A percentile compares a stretch with the other conserved stretches of the same genome.
Evolutionary conservation across 2,797 vertebrate genomes (phyloP).

Genomic region (Phrynocephalus vlangalii): DNA sequence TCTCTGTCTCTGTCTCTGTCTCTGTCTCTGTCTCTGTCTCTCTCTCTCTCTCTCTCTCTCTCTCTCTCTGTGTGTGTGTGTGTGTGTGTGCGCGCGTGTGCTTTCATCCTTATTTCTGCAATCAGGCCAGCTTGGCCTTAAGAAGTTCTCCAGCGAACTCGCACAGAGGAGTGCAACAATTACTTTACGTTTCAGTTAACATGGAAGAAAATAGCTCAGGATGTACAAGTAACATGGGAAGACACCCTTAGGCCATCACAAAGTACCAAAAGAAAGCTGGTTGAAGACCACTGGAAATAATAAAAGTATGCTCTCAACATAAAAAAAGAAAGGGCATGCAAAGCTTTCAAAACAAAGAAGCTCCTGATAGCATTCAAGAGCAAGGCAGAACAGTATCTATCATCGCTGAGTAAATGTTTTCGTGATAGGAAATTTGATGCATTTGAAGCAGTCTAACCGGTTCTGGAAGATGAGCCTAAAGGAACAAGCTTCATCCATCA

Average conservation of each 20-base stretch:
- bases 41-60: no score
- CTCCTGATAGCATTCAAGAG: conserved; percentile 13
- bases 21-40: no score
- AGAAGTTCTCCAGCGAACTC: no score
- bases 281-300: neutral
- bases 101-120: no score
- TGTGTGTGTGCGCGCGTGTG: no score
- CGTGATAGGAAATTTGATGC: conserved; percentile 56
- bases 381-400: conserved; percentile 47
- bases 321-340: conserved; percentile 1
- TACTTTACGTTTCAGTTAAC: conserved; percentile 29
- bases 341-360: neutral
- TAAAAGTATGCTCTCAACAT: neutral
- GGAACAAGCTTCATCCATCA: conserved; percentile 59
- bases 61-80: no score
- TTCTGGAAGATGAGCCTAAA: conserved; percentile 31
- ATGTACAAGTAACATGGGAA: neutral
- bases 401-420: conserved; percentile 50
- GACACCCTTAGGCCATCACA: no score
- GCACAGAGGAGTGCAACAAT: conserved; percentile 12
- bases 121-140: no score
- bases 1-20: no score
- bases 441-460: conserved; percentile 58
- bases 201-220: neutral
- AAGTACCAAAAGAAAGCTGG: conserved; percentile 29